Evolutionary conservation across 2,888 invertebrate genomes (phyloP), one percentile per base, ranked within the genome.

Genomic region (Allygus modestus): DNA sequence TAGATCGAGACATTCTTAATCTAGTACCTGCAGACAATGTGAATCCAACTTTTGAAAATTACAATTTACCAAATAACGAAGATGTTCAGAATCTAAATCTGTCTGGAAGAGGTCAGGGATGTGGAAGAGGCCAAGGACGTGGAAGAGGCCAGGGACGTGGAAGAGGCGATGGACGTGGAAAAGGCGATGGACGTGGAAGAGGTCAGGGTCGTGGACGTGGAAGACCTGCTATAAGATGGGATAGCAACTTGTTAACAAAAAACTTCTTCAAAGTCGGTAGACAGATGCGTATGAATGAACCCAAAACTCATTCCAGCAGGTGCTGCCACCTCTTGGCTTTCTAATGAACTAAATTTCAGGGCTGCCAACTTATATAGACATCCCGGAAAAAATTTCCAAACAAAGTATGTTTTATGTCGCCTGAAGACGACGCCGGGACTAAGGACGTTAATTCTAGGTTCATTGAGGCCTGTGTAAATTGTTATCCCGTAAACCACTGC

Each of bases 131-230:
- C 1, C 26, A n/a, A 7, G 71, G 82, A 23, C 26, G 83, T n/a
- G 17, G 89, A 15, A 89, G 65, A 26, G 43, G 23, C 1, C 5
- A 41, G 41, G 73, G 73, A 41, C 23, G 73, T 41, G 41, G 73
- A 15, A n/a, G 28, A 54, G 54, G 54, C 7, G 2, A 23, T 1
- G 54, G 20, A 20, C 11, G 54, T 2, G 41, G 43, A 20, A 86
- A 1, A 86, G 88, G 37, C 86, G 88, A 54, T 88, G 89, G 81
- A 86, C 90, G 58, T 89, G 89, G 75, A 88, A 89, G 61, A 82
- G 88, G 69, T 89, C 89, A 69, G 37, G 58, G 51, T 12, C 46
- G 15, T 20, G 17, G 54, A 83, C 51, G 77, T 26, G 77, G 26
- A 15, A 51, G 75, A 58, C 58, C 61, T 33, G 23, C 61, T 37